These are phyloP conservation scores for Cephalotes varians DNA, from an alignment of 2,888 invertebrate genomes.

Conservation along the genomic window DNA sequence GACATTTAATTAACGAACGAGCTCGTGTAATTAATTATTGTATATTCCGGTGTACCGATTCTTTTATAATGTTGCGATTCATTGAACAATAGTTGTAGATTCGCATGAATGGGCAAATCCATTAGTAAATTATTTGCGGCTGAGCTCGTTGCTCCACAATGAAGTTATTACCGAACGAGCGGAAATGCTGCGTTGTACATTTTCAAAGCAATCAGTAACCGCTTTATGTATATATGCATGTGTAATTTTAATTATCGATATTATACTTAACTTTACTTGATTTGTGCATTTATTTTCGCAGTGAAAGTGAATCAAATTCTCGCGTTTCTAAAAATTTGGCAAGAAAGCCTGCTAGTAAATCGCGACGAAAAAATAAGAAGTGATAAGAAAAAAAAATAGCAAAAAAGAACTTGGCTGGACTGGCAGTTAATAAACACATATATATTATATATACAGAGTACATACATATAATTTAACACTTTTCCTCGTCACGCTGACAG, in stretches of 20 bases:
- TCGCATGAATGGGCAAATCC: slow-evolving; percentile 19
- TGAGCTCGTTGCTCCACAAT: neutral
- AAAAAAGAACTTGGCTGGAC: neutral
- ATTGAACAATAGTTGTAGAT: slow-evolving; percentile 8
- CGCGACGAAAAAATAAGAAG: slow-evolving; percentile 2
- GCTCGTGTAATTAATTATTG: slow-evolving; percentile 25
- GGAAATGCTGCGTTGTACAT: slow-evolving; percentile 8
- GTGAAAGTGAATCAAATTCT: neutral
- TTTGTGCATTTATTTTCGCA: slow-evolving; percentile 1
- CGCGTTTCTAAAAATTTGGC: neutral
- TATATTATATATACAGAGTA: no score
- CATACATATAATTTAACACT: slow-evolving; percentile 16
- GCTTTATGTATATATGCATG: neutral
- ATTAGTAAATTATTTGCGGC: slow-evolving; percentile 46
- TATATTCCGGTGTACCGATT: neutral
- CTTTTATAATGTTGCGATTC: slow-evolving; percentile 9
- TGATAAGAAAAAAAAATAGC: neutral
- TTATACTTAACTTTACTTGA: neutral
- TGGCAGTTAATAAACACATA: slow-evolving; percentile 30
- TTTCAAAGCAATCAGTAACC: slow-evolving; percentile 46
- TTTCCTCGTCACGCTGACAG: slow-evolving; percentile 25
- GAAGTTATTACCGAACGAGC: slow-evolving; percentile 12
- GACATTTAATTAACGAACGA: neutral
- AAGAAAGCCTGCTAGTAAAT: neutral
- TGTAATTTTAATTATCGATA: slow-evolving; percentile 14